Evolutionary conservation across 2,797 vertebrate genomes (phyloP), one percentile per base, ranked within the genome.

Genomic region (Epinephelus malabaricus): DNA sequence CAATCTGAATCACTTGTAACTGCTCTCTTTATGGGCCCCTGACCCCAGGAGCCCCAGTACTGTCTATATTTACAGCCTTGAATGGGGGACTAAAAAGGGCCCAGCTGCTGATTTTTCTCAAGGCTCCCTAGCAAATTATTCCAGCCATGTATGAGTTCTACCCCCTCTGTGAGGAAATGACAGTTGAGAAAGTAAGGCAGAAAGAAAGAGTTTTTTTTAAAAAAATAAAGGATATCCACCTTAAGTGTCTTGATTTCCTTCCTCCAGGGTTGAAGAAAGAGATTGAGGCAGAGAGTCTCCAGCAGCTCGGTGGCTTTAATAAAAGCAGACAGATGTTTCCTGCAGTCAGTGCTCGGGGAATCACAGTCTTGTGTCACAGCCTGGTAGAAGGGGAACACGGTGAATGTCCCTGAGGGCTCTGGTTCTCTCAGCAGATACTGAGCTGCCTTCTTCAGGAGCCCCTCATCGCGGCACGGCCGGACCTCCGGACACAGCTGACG

Each of bases 191-290:
- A 40, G 45, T 46, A 4, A 53, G 6, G 62, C 12, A 61, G 17
- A 68, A 12, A 43, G 11, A 34, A 34, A 34, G 40, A 67, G 18
- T 43, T 8, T 8, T 23, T 23, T 23, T 23, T 21, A 27, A 27
- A 27, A 40, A 11, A 1, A 43, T 1, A 43, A 43, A 43, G 3
- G 40, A 40, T 3, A 4, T 0, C 63, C 79, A 97, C 97, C 96
- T 97, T 97, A 0, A 98, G 73, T 0, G 95, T 95, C 83, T 79
- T 89, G 87, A 97, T 95, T 73, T 97, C 96, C 70, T 95, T 97
- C 88, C 92, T 96, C 96, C 97, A 97, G 0, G 97, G 97, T 14
- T 93, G 95, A 2, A 97, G 92, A 55, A 95, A 93, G 23, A 97
- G 88, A 78, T 97, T 95, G 78, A 97, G 51, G 38, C 96, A 97